Percentiles rank a stretch among this genome's conserved stretches.
phyloP scores from a whole-genome alignment of 2,888 invertebrate species.

The Strigamia maritima region DNA sequence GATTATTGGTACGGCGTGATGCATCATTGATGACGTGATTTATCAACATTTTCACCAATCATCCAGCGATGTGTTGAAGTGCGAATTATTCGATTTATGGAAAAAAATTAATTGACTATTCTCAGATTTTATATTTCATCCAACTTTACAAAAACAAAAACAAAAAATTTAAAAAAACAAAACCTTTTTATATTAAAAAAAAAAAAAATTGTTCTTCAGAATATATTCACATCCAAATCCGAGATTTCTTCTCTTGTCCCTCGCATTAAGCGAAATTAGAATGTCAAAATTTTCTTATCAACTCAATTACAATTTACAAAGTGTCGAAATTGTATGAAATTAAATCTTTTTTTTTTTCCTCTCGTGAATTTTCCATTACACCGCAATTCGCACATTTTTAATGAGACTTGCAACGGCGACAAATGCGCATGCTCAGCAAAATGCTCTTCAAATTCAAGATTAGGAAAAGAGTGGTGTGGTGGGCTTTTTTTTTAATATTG shows the following conservation, averaged over 20 bases:
- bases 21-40: constrained; percentile 32
- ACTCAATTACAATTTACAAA: constrained; percentile 8
- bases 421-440: not conserved
- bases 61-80: constrained; percentile 17
- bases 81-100: constrained; percentile 28
- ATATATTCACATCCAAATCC: not conserved
- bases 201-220: not conserved
- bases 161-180: no score
- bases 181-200: not conserved
- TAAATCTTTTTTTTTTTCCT: not conserved
- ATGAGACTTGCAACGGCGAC: not conserved
- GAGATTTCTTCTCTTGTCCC: not conserved
- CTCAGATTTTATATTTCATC: not conserved
- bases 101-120: not conserved
- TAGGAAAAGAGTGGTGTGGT: not conserved
- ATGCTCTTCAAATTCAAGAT: constrained; percentile 13
- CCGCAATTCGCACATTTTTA: constrained; percentile 5
- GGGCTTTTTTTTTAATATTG: constrained; percentile 26
- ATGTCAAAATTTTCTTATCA: constrained; percentile 10
- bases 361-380: not conserved
- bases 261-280: not conserved
- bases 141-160: no score
- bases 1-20: not conserved
- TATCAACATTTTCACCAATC: not conserved
- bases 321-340: constrained; percentile 25